Percentiles rank a stretch among this genome's conserved stretches.
Conservation (phyloP, 2,113 vertebrate genomes). For the Trematocara macrostoma region DNA sequence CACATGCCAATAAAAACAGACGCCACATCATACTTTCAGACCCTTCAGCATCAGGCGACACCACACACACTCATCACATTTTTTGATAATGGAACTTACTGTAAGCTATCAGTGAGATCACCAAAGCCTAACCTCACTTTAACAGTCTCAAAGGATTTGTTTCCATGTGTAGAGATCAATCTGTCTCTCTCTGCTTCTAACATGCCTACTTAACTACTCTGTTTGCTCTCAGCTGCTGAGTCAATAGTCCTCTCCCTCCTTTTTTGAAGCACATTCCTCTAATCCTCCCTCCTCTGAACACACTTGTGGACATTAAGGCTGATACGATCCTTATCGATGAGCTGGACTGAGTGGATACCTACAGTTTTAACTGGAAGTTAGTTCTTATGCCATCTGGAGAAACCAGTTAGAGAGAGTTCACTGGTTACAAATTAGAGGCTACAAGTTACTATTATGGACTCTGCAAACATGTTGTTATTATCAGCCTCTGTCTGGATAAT, state of each 20-base stretch:
- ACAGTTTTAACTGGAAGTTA: neutral
- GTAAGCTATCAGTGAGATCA: conserved; percentile 7
- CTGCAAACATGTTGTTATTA: neutral
- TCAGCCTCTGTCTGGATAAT: neutral
- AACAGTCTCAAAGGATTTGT: neutral
- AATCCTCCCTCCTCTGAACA: neutral
- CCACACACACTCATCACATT: neutral
- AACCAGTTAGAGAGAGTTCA: neutral
- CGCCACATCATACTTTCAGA: rapidly evolving
- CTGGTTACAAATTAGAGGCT: neutral
- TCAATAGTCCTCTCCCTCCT: neutral
- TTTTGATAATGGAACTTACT: neutral
- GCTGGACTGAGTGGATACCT: neutral
- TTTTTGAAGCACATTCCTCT: neutral
- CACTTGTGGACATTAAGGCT: neutral
- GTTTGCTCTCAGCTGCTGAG: conserved; percentile 1
- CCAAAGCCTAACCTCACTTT: neutral
- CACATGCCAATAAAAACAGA: neutral
- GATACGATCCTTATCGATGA: neutral
- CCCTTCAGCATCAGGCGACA: neutral
- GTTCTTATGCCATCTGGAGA: neutral
- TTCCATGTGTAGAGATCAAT: conserved; percentile 16
- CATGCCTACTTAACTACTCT: neutral
- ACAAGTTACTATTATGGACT: neutral
- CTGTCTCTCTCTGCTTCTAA: neutral